These are phyloP conservation scores for Orchesella cincta DNA, from an alignment of 1,140 invertebrate species.

Conservation along the genomic window DNA sequence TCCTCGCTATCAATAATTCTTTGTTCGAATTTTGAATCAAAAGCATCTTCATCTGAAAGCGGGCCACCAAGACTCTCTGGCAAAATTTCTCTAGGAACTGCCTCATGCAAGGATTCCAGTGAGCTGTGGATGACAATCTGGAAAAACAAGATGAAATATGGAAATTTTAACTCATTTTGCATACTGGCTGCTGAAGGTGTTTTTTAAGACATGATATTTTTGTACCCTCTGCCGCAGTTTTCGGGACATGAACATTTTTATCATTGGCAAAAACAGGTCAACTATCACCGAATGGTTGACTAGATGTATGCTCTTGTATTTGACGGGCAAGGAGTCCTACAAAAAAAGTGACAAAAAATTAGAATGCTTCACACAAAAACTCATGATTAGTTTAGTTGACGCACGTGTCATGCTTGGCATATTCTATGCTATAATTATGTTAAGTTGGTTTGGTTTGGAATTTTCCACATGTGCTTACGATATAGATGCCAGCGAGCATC, in stretches of 20 bases:
- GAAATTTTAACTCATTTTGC: neutral
- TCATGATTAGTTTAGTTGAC: neutral
- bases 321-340: conserved; percentile 2
- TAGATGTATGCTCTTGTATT: neutral
- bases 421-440: neutral
- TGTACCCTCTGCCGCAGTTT: conserved; percentile 19
- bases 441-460: too few relatives aligned
- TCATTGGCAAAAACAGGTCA: neutral
- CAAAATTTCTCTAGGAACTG: neutral
- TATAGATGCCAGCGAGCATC: conserved; percentile 1
- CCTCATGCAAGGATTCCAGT: conserved; percentile 1
- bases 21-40: conserved; percentile 21
- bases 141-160: neutral
- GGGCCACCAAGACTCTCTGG: conserved; percentile 16
- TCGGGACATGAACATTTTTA: conserved; percentile 12
- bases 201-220: neutral
- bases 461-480: too few relatives aligned
- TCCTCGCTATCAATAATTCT: conserved; percentile 19
- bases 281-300: neutral
- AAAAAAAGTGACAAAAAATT: neutral
- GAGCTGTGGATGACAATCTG: conserved; percentile 2
- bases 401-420: neutral
- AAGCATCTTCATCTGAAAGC: conserved; percentile 14
- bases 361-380: neutral
- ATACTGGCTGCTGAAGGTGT: neutral